Evolutionary conservation across 2,888 invertebrate species (phyloP).

Genomic region (Conus canariensis): DNA sequence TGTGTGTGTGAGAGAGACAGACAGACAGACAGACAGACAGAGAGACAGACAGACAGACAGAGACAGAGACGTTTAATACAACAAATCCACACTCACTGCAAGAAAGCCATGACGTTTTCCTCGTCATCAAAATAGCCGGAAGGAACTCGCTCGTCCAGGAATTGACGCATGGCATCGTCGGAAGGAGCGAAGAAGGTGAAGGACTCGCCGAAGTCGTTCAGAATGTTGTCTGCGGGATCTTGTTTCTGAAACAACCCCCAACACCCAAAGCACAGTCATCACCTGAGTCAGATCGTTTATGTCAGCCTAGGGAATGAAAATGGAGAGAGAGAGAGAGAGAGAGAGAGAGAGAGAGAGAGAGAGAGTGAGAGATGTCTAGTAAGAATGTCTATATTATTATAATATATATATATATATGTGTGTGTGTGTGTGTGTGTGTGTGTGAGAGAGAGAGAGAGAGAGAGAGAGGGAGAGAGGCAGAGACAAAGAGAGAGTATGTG

Average conservation of each 20-base stretch:
- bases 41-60: background rate
- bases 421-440: constrained; percentile 18
- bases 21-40: background rate
- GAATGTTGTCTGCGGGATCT: constrained; percentile 53
- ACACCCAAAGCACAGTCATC: too few relatives aligned
- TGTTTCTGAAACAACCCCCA: constrained; percentile 48
- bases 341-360: constrained; percentile 16
- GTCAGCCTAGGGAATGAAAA: background rate
- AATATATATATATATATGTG: background rate
- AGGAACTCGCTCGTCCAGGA: constrained; percentile 42
- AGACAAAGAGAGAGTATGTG: too few relatives aligned
- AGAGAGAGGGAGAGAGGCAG: too few relatives aligned
- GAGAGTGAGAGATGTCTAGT: background rate
- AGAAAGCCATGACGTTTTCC: constrained; percentile 58
- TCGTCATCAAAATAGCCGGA: constrained; percentile 55
- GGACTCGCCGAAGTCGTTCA: constrained; percentile 46
- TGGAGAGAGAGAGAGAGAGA: constrained; percentile 7
- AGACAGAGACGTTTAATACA: too few relatives aligned
- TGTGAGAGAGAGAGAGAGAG: background rate
- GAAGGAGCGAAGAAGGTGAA: constrained; percentile 67
- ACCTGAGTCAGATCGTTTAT: constrained; percentile 7
- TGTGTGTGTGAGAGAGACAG: background rate
- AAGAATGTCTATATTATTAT: too few relatives aligned
- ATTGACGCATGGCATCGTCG: constrained; percentile 56
- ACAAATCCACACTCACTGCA: constrained; percentile 54